Conservation (phyloP, 2,888 invertebrate species). For the Lycophotia porphyrea region DNA sequence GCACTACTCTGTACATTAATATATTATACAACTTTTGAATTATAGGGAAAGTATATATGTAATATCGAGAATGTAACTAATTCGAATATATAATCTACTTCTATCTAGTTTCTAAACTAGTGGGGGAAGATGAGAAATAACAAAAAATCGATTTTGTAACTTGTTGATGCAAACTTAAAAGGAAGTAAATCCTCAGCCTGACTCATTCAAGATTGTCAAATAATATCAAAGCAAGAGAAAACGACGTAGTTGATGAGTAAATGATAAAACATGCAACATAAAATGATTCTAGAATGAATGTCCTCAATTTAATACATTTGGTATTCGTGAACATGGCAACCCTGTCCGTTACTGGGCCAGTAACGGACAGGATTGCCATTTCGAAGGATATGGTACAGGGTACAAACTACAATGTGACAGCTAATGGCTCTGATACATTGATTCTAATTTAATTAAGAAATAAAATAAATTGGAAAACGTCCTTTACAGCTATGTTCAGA, state of each 20-base stretch:
- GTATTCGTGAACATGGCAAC: slow-evolving; percentile 38
- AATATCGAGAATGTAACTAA: slow-evolving; percentile 29
- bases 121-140: slow-evolving; percentile 66
- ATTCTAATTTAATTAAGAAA: slow-evolving; percentile 30
- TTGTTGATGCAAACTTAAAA: slow-evolving; percentile 44
- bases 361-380: slow-evolving; percentile 37
- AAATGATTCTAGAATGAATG: slow-evolving; percentile 79
- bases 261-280: slow-evolving; percentile 86
- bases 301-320: slow-evolving; percentile 76
- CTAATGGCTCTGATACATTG: slow-evolving; percentile 41
- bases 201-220: slow-evolving; percentile 51
- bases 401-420: slow-evolving; percentile 46
- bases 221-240: slow-evolving; percentile 49
- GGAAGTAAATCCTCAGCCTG: slow-evolving; percentile 36
- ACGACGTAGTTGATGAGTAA: slow-evolving; percentile 72
- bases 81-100: slow-evolving; percentile 28
- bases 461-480: slow-evolving; percentile 19
- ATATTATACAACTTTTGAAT: slow-evolving; percentile 45
- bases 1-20: slow-evolving; percentile 59
- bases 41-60: slow-evolving; percentile 4
- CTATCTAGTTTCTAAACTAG: slow-evolving; percentile 61
- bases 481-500: slow-evolving; percentile 28
- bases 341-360: neutral
- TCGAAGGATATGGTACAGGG: slow-evolving; percentile 16
- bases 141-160: slow-evolving; percentile 37